Base-by-base conservation (phyloP, 2,797 vertebrate species). In the Gadopsis marmoratus region DNA sequence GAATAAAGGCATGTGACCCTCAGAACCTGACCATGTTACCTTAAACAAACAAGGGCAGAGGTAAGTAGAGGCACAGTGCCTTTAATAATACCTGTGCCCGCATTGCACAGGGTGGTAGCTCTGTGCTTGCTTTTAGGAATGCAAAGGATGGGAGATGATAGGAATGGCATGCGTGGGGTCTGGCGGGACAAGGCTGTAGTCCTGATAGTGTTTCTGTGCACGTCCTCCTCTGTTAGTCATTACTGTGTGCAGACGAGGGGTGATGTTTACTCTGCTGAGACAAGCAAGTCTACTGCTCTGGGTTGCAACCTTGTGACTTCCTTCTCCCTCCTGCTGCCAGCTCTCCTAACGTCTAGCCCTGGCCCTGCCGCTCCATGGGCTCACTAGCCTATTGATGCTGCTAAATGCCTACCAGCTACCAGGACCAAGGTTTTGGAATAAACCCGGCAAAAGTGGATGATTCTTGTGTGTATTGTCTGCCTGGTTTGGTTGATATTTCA, bases 201-300 rank as follows among this genome's bases (percentile, higher is more conserved):
- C 83, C 91, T 92, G 90, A 92, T 93, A 91, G 89, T 89, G 86
- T 93, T 95, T 94, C 93, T 85, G 83, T 88, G 89, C 93, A 94
- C 91, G 93, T 95, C 93, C 86, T 85, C 87, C 89, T 92, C 90
- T 93, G 92, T 95, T 94, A 94, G 94, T 94, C 94, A 93, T 95
- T 94, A 94, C 94, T 92, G 89, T 90, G 92, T 92, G 91, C 92
- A 93, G 94, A 95, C 90, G 82, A 93, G 91, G 91, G 92, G 85
- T 90, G 92, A 94, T 94, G 93, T 95, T 95, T 93, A 93, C 94
- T 93, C 93, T 95, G 94, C 95, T 95, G 94, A 95, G 92, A 95
- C 94, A 94, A 94, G 95, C 94, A 95, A 95, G 92, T 94, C 94
- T 92, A 92, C 91, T 91, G 94, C 93, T 92, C 91, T 88, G 88